Evolutionary conservation across 2,888 invertebrate species (phyloP), one percentile per base, ranked within the genome.

Genomic region (Anthrax anthrax): DNA sequence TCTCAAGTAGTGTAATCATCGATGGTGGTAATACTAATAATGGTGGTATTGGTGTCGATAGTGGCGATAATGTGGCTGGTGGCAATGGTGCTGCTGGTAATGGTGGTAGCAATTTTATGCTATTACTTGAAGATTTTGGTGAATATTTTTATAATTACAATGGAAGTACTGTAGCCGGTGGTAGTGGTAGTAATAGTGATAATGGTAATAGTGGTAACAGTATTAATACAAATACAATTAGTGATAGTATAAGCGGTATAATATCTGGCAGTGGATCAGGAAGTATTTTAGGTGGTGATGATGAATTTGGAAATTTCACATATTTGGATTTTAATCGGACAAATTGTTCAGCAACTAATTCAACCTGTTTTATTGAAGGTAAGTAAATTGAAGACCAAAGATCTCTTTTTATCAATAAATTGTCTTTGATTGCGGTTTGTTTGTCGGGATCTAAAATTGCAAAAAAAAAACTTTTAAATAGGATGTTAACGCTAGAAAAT

Each of bases 41-140:
- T 2, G 48, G 44, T 16, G 47, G 16, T 0, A 42, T 44, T 34
- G 52, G 44, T 13, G 42, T 18, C 2, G 53, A 32, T 2, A n/a
- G n/a, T n/a, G 50, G 19, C 1, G 50, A 16, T 0, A 42, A 32
- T 2, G 36, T 42, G n/a, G 19, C 23, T 32, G 34, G 37, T 47
- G 47, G 47, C 32, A 46, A 52, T 4, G 50, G 50, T 23, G 56
- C 56, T 32, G 23, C 5, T 23, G 23, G 40, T 10, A 40, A 40
- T n/a, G 58, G 61, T 18, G 68, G 68, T 49, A 69, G 66, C 54
- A 64, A 67, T 37, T 76, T 78, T 57, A 73, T 80, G 73, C 72
- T 78, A 63, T 65, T 82, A 46, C 77, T 84, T 41, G 83, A 84
- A 57, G 84, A 85, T 60, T 78, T 85, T 61, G 84, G 82, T 67